phyloP scores from a whole-genome alignment of 1,140 invertebrate genomes.

The Latrodectus geometricus region DNA sequence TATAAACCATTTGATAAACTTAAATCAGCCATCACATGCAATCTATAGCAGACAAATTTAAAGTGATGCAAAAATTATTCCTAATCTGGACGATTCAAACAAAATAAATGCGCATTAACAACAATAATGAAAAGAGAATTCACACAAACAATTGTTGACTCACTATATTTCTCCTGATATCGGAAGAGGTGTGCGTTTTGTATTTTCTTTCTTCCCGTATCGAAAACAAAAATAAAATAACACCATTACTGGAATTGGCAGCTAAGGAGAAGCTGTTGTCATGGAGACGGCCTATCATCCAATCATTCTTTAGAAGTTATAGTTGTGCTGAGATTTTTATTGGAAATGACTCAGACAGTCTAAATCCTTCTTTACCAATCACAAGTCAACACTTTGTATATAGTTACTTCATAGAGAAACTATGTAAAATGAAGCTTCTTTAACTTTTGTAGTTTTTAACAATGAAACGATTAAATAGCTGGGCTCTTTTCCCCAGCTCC shows the following conservation, averaged over 20 bases:
- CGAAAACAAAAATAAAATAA: slow-evolving; percentile 23
- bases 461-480: no score
- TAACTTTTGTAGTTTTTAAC: no score
- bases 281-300: slow-evolving; percentile 50
- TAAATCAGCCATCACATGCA: no score
- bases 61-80: no score
- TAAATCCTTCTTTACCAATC: slow-evolving; percentile 51
- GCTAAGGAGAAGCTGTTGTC: slow-evolving; percentile 36
- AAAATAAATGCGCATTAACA: no score
- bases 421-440: no score
- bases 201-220: slow-evolving; percentile 13
- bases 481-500: no score
- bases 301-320: slow-evolving; percentile 49
- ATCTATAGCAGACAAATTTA: no score
- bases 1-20: no score
- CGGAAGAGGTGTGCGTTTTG: slow-evolving; percentile 22
- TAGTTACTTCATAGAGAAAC: no score
- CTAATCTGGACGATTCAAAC: background rate
- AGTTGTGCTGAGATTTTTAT: slow-evolving; percentile 45
- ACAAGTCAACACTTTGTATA: background rate
- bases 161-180: background rate
- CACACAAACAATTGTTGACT: background rate
- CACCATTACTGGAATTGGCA: slow-evolving; percentile 36
- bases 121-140: no score
- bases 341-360: slow-evolving; percentile 34